phyloP scores from a whole-genome alignment of 92 coral and sea anemone genomes.

The Epizoanthus ramosus region DNA sequence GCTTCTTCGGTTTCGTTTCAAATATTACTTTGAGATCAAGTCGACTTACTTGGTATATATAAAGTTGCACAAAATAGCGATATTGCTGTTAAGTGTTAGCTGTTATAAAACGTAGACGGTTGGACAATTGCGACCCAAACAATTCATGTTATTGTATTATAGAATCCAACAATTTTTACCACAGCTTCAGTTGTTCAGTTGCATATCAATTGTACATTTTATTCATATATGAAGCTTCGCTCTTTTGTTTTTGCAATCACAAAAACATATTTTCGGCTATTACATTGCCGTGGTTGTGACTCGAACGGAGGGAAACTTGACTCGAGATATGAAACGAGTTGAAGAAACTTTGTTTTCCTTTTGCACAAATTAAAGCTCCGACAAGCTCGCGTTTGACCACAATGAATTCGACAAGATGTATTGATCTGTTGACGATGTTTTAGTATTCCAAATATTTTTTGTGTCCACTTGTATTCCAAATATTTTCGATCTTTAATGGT shows the following conservation, averaged over 20 bases:
- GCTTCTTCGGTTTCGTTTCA: not conserved
- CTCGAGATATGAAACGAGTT: not conserved
- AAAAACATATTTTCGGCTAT: not conserved
- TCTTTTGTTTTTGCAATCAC: not conserved
- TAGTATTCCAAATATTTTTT: too few relatives aligned
- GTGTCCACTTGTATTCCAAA: too few relatives aligned
- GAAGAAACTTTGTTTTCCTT: constrained; percentile 17
- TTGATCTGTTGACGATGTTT: too few relatives aligned
- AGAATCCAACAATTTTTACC: not conserved
- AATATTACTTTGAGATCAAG: not conserved
- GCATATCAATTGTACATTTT: not conserved
- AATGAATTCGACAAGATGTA: constrained; percentile 1
- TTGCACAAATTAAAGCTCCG: constrained; percentile 2
- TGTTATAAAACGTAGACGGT: constrained; percentile 3
- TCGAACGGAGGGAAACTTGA: not conserved
- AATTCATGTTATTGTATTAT: not conserved
- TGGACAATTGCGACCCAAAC: not conserved
- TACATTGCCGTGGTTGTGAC: not conserved
- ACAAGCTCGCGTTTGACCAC: not conserved
- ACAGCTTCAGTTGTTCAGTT: not conserved
- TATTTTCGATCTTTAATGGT: not conserved
- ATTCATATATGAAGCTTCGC: not conserved
- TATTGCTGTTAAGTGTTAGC: not conserved
- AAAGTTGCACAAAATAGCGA: not conserved
- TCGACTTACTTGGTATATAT: too few relatives aligned